A percentile compares a stretch with the other conserved stretches of the same genome.
Conservation (phyloP, 1,140 invertebrate genomes). For the Leptoteleia sp. region DNA sequence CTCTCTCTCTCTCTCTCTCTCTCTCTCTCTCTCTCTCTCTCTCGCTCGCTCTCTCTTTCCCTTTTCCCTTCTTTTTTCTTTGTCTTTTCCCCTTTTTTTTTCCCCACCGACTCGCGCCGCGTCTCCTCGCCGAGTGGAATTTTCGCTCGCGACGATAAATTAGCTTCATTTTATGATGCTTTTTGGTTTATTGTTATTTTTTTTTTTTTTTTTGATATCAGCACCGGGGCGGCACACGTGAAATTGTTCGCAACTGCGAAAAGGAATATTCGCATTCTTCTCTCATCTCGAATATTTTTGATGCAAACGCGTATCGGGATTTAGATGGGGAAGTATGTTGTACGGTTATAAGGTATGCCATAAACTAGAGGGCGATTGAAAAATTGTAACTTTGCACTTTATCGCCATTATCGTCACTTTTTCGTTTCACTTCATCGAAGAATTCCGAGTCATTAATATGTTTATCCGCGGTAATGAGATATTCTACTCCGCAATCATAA, state of each 20-base stretch:
- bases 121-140: neutral
- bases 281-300: slow-evolving; percentile 50
- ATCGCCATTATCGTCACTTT: slow-evolving; percentile 7
- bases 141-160: slow-evolving; percentile 13
- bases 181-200: slow-evolving; percentile 30
- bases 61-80: slow-evolving; percentile 4
- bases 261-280: slow-evolving; percentile 45
- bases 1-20: too few relatives aligned
- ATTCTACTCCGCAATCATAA: slow-evolving; percentile 19
- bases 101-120: too few relatives aligned
- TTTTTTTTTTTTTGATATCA: too few relatives aligned
- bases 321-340: slow-evolving; percentile 47
- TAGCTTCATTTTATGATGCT: slow-evolving; percentile 36
- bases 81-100: neutral
- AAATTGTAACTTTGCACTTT: slow-evolving; percentile 31
- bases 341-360: slow-evolving; percentile 43
- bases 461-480: too few relatives aligned
- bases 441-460: slow-evolving; percentile 45
- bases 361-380: slow-evolving; percentile 44
- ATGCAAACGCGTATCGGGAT: slow-evolving; percentile 43
- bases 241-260: slow-evolving; percentile 45
- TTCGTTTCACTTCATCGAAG: slow-evolving; percentile 21
- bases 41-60: slow-evolving; percentile 23
- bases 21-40: neutral
- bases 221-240: neutral